Conservation (phyloP, 2,888 invertebrate species). For the Cheilosia scutellata region DNA sequence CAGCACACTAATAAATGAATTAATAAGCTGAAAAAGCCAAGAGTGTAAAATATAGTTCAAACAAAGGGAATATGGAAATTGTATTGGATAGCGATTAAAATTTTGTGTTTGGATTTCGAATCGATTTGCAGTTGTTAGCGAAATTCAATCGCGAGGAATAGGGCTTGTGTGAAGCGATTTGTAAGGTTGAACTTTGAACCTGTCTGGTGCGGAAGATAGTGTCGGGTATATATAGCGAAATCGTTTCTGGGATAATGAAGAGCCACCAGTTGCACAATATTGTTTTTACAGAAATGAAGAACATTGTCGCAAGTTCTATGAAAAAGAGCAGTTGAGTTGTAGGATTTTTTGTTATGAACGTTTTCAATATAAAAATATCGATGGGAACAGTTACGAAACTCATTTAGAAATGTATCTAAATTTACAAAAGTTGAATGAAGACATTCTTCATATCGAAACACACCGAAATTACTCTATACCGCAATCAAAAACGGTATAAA, state of each 20-base stretch:
- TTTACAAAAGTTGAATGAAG: too few species aligned
- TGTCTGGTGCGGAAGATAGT: constrained; percentile 22
- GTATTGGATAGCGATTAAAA: constrained; percentile 47
- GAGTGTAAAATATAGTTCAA: constrained; percentile 5
- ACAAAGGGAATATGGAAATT: constrained; percentile 12
- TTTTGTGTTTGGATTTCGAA: constrained; percentile 18
- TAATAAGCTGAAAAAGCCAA: constrained; percentile 57
- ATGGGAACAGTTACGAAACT: too few species aligned
- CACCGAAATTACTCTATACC: too few species aligned
- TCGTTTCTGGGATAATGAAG: background rate
- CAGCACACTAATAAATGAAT: constrained; percentile 23
- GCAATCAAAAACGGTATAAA: too few species aligned
- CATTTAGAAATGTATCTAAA: too few species aligned
- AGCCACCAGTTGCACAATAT: background rate
- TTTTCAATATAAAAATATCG: too few species aligned
- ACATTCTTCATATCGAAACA: too few species aligned
- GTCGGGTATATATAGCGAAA: constrained; percentile 4
- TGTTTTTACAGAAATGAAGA: too few species aligned
- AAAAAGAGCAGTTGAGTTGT: too few species aligned
- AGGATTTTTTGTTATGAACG: too few species aligned
- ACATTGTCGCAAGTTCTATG: too few species aligned
- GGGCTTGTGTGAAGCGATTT: constrained; percentile 52
- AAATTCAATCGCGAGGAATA: constrained; percentile 55
- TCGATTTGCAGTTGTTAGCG: constrained; percentile 49
- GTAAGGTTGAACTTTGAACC: constrained; percentile 39